Base-by-base conservation (phyloP, 2,888 invertebrate genomes). In the Tholera decimalis region DNA sequence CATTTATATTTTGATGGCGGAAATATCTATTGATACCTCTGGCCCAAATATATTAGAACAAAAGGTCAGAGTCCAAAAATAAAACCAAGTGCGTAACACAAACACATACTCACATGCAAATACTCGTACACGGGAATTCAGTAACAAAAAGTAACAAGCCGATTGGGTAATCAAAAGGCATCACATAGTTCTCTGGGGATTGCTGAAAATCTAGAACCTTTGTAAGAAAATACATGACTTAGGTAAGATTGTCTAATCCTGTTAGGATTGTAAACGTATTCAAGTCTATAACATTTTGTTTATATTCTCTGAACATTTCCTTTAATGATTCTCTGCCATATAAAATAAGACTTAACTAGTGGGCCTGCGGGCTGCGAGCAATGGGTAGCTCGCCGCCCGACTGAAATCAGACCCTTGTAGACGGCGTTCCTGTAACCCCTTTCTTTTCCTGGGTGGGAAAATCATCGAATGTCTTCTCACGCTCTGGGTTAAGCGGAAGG, bases 81-180 rank as follows among this genome's bases (percentile, higher is more conserved):
- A 13, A 7, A 8, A n/a, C n/a, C n/a, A n/a, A n/a, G n/a, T n/a
- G n/a, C n/a, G n/a, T n/a, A n/a, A n/a, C 3, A 11, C 33, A 33
- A 9, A 13, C 33, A 33, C 13, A 30, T 0, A 9, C 11, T 6
- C 2, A 30, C 30, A 30, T 30, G 1, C n/a, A n/a, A n/a, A n/a
- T n/a, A n/a, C n/a, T n/a, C n/a, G n/a, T n/a, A n/a, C n/a, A n/a
- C n/a, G n/a, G n/a, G n/a, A n/a, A n/a, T n/a, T n/a, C n/a, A n/a
- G n/a, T n/a, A n/a, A n/a, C n/a, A 15, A 44, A 44, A 8, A 44
- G 24, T 26, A 22, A 24, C 3, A 44, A 18, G 5, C 28, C 28
- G 6, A 26, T 33, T 22, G n/a, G n/a, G 46, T 28, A 60, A 72
- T 73, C 49, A 68, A 62, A 74, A 33, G 44, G 18, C 57, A 62